These are phyloP conservation scores for Euglossa dilemma DNA, from an alignment of 1,140 invertebrate genomes.

Conservation along the genomic window DNA sequence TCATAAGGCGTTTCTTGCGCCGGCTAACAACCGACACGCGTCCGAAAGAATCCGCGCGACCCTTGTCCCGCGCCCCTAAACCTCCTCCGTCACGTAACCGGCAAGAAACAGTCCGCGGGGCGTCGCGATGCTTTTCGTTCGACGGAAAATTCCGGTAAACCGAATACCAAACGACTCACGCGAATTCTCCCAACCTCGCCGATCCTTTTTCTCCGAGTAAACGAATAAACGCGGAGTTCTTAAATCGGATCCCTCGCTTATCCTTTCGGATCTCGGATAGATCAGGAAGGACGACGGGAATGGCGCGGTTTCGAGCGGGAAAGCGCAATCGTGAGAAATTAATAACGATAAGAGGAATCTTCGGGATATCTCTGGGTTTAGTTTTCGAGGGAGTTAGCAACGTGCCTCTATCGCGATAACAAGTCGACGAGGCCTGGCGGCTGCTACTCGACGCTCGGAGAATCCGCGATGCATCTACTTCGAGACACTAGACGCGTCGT, in stretches of 20 bases:
- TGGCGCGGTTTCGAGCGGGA: too few species aligned
- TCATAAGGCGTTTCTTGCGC: conserved; percentile 61
- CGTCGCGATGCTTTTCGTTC: background rate
- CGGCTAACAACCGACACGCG: conserved; percentile 52
- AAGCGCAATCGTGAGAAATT: background rate
- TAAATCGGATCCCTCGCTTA: conserved; percentile 9
- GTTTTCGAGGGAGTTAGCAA: background rate
- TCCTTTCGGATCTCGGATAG: too few species aligned
- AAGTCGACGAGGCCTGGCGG: conserved; percentile 38
- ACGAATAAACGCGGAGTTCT: background rate
- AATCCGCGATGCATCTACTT: conserved; percentile 39
- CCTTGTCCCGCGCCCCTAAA: conserved; percentile 18
- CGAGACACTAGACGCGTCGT: conserved; percentile 34
- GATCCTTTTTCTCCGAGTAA: background rate
- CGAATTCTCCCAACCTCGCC: background rate
- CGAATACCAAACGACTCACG: conserved; percentile 17
- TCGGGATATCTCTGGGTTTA: background rate
- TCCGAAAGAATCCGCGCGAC: conserved; percentile 57
- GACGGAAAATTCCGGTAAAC: background rate
- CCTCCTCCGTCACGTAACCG: conserved; percentile 23
- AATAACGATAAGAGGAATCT: background rate
- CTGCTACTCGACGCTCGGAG: conserved; percentile 39
- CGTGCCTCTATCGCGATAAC: conserved; percentile 22
- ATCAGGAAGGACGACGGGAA: background rate
- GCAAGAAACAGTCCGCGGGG: background rate